Evolutionary conservation across 2,888 invertebrate genomes (phyloP), one percentile per base, ranked within the genome.

Genomic region (Epistrophe grossulariae): DNA sequence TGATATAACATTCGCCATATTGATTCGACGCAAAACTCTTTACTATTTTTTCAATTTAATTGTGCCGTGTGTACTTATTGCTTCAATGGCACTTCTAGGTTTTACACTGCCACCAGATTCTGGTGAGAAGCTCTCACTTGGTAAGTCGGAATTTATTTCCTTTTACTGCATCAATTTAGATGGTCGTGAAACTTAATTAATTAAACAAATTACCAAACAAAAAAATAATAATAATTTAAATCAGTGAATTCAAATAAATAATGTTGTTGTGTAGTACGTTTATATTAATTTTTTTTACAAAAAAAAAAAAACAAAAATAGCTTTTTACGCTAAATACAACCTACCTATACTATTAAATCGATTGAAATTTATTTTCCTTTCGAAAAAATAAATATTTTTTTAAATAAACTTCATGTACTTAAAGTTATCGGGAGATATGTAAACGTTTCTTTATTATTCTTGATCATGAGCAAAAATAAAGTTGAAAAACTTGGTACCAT

Each of bases 11-110:
- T 99, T 98, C 94, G 97, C 97, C 91, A 98, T 99, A 92, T 97
- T 98, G 93, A 98, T 99, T 93, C 95, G 99, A 91, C 96, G 99
- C 91, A 96, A 99, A 93, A 99, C 99, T 89, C 96, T 99, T 91
- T 99, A 99, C 95, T 99, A 99, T 94, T 99, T 99, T 95, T 98
- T 99, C 95, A 99, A 99, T 95, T 96, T 99, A 93, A 99, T 99
- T 94, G 98, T 99, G 92, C 99, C 99, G 90, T 99, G 99, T 93
- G 98, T 99, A 92, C 95, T 99, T 93, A 99, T 99, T 93, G 98
- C 99, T 90, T 98, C 99, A 91, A 99, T 99, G 98, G 99, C 99
- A 90, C 96, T 99, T 90, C 95, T 99, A 91, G 98, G 99, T 91
- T 99, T 99, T 95, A 98, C 99, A 90, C 95, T 99, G 93, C 99